These are phyloP conservation scores for Sparus aurata DNA, from an alignment of 2,797 vertebrate species.

Conservation along the genomic window DNA sequence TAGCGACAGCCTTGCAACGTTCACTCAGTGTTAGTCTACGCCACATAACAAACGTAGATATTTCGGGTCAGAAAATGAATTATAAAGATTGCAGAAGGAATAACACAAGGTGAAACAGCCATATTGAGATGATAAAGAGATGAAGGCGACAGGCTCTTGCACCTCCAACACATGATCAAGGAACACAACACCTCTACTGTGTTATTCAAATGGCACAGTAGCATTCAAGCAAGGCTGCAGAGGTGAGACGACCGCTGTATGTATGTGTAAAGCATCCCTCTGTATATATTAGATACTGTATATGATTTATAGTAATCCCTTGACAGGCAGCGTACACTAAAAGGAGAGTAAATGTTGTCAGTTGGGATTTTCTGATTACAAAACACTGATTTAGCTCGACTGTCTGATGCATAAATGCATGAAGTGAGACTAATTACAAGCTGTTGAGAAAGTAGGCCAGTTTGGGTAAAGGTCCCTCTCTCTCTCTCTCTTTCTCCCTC, in stretches of 20 bases:
- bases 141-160: background rate
- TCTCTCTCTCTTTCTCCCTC: conserved; percentile 22
- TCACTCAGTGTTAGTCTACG: too few species aligned
- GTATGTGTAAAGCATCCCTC: background rate
- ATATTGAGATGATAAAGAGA: background rate
- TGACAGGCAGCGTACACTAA: background rate
- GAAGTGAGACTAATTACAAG: conserved; percentile 61
- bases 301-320: background rate
- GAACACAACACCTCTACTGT: background rate
- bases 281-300: background rate
- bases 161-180: too few species aligned
- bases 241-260: too few species aligned
- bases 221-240: background rate
- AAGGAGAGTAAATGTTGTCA: conserved; percentile 16
- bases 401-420: conserved; percentile 67
- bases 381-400: conserved; percentile 55
- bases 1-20: background rate
- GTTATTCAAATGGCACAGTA: background rate
- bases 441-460: conserved; percentile 59
- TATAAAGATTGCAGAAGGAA: background rate
- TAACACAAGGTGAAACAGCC: background rate
- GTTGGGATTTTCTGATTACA: conserved; percentile 55
- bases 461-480: conserved; percentile 53
- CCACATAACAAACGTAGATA: background rate
- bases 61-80: too few species aligned